Percentiles rank a stretch among this genome's conserved stretches.
phyloP scores from a whole-genome alignment of 2,113 vertebrate species.

The Athene noctua region DNA sequence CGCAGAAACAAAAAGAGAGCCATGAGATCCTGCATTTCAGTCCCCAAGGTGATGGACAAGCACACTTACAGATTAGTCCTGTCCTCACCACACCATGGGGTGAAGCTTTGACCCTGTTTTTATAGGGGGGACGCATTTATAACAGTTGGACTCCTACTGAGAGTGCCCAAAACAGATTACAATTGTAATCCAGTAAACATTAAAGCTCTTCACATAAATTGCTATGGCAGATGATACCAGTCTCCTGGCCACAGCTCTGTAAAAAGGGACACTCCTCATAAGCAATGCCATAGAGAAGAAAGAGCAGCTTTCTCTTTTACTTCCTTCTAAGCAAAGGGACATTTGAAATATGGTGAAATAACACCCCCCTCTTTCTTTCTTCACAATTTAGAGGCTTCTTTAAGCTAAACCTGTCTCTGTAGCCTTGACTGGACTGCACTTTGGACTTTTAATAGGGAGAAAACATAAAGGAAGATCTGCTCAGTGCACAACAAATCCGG shows the following conservation, averaged over 20 bases:
- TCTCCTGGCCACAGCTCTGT: neutral
- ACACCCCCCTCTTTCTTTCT: neutral
- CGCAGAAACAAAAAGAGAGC: neutral
- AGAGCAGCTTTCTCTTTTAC: neutral
- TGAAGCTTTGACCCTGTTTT: neutral
- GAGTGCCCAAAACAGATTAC: neutral
- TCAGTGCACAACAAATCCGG: neutral
- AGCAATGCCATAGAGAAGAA: neutral
- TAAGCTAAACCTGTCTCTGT: neutral
- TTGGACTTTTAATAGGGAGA: neutral
- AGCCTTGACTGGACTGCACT: neutral
- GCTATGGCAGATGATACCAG: neutral
- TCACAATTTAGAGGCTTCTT: neutral
- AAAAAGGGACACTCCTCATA: neutral
- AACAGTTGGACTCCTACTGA: neutral
- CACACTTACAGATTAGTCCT: neutral
- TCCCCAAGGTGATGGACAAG: neutral
- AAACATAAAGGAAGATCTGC: neutral
- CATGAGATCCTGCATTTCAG: neutral
- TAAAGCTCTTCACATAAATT: neutral
- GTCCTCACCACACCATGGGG: neutral
- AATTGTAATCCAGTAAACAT: neutral
- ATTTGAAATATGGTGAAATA: neutral
- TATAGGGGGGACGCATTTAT: neutral
- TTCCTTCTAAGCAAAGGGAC: neutral